These are phyloP conservation scores for Capitulum mitella DNA, from an alignment of 2,888 invertebrate genomes.

Conservation along the genomic window DNA sequence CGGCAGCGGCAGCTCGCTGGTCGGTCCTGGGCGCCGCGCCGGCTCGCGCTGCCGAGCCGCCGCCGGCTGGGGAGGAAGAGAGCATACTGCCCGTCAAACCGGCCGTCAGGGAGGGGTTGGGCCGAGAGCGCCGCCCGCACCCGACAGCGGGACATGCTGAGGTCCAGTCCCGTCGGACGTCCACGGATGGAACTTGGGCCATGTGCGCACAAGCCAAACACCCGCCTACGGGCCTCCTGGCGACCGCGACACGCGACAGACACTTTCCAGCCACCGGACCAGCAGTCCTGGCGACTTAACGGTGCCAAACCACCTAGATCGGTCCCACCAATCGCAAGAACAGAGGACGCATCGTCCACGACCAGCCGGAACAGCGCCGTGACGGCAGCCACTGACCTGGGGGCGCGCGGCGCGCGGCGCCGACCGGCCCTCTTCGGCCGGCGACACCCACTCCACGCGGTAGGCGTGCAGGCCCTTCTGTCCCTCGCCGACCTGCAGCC, in stretches of 20 bases:
- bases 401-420: background rate
- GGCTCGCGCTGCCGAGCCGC: background rate
- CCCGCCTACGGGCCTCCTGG: background rate
- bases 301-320: too few species aligned
- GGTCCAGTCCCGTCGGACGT: too few species aligned
- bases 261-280: background rate
- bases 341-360: background rate
- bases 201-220: too few species aligned
- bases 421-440: background rate
- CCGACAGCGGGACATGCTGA: too few species aligned
- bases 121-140: too few species aligned
- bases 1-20: conserved; percentile 43
- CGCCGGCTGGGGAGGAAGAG: background rate
- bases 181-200: too few species aligned
- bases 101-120: background rate
- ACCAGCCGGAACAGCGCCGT: background rate
- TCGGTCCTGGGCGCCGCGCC: background rate
- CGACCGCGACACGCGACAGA: background rate
- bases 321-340: background rate
- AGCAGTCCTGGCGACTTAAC: background rate
- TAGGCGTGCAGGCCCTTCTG: conserved; percentile 16
- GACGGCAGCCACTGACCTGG: background rate
- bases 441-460: background rate
- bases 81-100: too few species aligned
- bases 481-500: background rate